Base-by-base conservation (phyloP, 2,113 vertebrate genomes). In the Labeo catla region DNA sequence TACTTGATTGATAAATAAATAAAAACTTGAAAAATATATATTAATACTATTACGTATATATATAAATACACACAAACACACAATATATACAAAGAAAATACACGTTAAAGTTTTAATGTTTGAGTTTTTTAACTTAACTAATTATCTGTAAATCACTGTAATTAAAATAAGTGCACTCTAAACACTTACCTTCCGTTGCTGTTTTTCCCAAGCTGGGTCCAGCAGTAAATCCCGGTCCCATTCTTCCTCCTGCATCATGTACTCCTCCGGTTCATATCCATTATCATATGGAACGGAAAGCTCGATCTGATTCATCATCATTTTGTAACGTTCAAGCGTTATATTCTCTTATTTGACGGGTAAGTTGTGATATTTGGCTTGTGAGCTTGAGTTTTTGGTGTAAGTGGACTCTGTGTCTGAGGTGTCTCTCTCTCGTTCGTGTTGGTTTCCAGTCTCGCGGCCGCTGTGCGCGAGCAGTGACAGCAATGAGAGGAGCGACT, bases 171-270 rank as follows among this genome's bases (percentile, higher is more conserved):
- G 16, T 19, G 36, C 36, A 70, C 7, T 7, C 3, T 45, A 45
- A 45, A 45, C 23, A 89, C 91, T 84, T 88, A 95, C 95, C 92
- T 96, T 96, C 82, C 95, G 93, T 89, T 96, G 95, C 89, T 96
- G 95, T 85, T 95, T 95, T 63, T 96, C 95, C 95, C 95, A 96
- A 63, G 95, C 95, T 0, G 95, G 95, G 90, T 96, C 95, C 89
- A 96, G 91, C 34, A 96, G 88, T 91, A 95, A 92, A 92, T 96
- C 95, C 87, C 95, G 83, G 92, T 96, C 95, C 95, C 95, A 96
- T 19, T 96, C 95, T 0, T 96, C 95, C 89, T 96, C 95, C 91
- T 95, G 95, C 0, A 90, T 10, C 95, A 96, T 96, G 89, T 96
- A 96, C 45, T 91, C 91, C 0, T 95, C 89, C 90, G 94, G 59